Conservation (phyloP, 2,888 invertebrate species). For the Mesopsocus fuscifrons region DNA sequence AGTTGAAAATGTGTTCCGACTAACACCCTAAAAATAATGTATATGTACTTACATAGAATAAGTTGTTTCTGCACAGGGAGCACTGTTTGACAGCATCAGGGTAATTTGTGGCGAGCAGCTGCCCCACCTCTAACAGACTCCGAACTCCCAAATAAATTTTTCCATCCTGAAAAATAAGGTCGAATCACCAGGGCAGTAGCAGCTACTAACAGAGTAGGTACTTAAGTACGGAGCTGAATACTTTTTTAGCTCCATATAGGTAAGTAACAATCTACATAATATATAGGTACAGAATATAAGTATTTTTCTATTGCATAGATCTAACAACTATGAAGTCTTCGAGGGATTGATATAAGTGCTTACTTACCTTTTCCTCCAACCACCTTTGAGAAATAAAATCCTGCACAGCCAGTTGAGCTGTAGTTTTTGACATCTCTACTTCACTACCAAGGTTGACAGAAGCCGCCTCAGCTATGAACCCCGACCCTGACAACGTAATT, state of each 20-base stretch:
- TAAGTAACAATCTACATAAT: no score
- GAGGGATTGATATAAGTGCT: no score
- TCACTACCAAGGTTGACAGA: not conserved
- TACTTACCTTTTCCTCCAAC: conserved; percentile 1
- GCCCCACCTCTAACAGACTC: not conserved
- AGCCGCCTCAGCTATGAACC: not conserved
- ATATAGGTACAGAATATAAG: no score
- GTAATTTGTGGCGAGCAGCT: not conserved
- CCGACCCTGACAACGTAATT: not conserved
- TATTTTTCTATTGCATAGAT: no score
- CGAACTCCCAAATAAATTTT: not conserved
- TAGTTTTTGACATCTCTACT: not conserved
- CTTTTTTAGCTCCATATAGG: not conserved
- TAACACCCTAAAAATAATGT: no score
- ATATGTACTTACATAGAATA: not conserved
- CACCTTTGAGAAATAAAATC: not conserved
- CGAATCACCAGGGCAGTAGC: not conserved
- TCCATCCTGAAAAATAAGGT: conserved; percentile 2
- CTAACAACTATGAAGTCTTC: no score
- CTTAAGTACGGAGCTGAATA: no score
- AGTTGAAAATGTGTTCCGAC: no score
- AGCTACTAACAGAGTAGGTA: no score
- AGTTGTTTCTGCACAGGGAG: not conserved
- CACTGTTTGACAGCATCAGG: conserved; percentile 1
- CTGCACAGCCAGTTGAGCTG: not conserved